Percentiles rank a stretch among this genome's conserved stretches.
phyloP scores from a whole-genome alignment of 2,797 vertebrate species.

The Rhinophrynus dorsalis region DNA sequence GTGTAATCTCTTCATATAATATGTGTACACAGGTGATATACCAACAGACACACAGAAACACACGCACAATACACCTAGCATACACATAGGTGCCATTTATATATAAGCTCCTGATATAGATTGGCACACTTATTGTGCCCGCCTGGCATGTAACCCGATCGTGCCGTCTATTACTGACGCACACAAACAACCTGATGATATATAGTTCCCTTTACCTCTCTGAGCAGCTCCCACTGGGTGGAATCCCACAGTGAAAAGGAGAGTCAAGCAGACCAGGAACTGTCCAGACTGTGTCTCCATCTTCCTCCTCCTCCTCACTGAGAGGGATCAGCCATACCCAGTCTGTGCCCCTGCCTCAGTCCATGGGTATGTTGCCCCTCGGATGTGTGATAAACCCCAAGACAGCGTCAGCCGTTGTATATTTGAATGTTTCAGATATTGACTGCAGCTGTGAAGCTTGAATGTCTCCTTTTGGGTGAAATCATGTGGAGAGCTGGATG shows the following conservation, averaged over 20 bases:
- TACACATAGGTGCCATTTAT: too few relatives aligned
- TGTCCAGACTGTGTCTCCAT: slow-evolving; percentile 20
- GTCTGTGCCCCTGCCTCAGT: slow-evolving; percentile 5
- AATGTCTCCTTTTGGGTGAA: background rate
- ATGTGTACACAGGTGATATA: too few relatives aligned
- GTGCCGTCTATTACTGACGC: background rate
- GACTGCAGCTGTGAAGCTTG: background rate
- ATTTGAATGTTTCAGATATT: background rate
- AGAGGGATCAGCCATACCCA: slow-evolving; percentile 30
- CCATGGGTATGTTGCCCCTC: background rate
- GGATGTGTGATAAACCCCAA: background rate
- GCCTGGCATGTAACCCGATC: too few relatives aligned
- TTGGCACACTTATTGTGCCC: slow-evolving; percentile 1
- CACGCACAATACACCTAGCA: too few relatives aligned
- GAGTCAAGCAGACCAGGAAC: slow-evolving; percentile 7
- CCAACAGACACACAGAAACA: too few relatives aligned
- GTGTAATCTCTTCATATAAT: too few relatives aligned
- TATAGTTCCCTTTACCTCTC: slow-evolving; percentile 21
- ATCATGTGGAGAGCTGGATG: background rate
- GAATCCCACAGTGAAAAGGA: slow-evolving; percentile 18
- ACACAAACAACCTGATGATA: slow-evolving; percentile 31
- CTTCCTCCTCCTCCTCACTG: slow-evolving; percentile 34
- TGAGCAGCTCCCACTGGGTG: slow-evolving; percentile 22
- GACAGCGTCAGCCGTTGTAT: background rate
- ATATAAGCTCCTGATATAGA: background rate